Evolutionary conservation across 1,140 invertebrate genomes (phyloP), one percentile per base, ranked within the genome.

Genomic region (Heliothis subflexa): DNA sequence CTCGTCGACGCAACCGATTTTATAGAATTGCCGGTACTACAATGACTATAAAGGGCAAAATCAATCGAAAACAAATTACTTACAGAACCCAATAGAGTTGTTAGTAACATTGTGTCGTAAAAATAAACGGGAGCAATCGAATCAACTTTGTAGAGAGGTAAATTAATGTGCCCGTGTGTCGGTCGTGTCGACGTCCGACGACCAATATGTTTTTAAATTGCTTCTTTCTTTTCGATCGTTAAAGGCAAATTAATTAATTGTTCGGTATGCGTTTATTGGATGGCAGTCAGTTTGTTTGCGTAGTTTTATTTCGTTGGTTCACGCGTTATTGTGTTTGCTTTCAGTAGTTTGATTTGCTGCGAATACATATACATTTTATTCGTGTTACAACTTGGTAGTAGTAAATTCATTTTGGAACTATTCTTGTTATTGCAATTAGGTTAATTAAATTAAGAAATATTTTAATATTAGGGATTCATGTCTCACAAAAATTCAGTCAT

Each of bases 21-120:
- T 33, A 45, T 55, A 47, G 13, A 66, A 77, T 55, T 52, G 61
- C 50, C 40, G 7, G 49, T 28, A 25, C 21, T 49, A 64, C 59
- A 77, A 77, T 68, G 62, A 49, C 49, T 84, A 77, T 74, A 78
- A 81, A 81, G 70, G 74, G 73, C 78, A 71, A 83, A 77, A 78
- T 83, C 78, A 79, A 84, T 83, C 78, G 85, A 81, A 85, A 86
- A 85, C 80, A 86, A 86, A 86, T 86, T 83, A 86, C 83, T 86
- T 84, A 84, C 78, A 68, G 54, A 59, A 40, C 72, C 75, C 78
- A 73, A 80, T 66, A 72, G 85, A 85, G 50, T 82, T 81, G 85
- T 83, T 84, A 82, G 77, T 54, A 72, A 85, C 83, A 83, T 83
- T 85, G 81, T 59, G 52, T 81, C 64, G 21, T 62, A 45, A 78